Conservation (phyloP, 2,797 vertebrate species). For the Lerista edwardsae region DNA sequence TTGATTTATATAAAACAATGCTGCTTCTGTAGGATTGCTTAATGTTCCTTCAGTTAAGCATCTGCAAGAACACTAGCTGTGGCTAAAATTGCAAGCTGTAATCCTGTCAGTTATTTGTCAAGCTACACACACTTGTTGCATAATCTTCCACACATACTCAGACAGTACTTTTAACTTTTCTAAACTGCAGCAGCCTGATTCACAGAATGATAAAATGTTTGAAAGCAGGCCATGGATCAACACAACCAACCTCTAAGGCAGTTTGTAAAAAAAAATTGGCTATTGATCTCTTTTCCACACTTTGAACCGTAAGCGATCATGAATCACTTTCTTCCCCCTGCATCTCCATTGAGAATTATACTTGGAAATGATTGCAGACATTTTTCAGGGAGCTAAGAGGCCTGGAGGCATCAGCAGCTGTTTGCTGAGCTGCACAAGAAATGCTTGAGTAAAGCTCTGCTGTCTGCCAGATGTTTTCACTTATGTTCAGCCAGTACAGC, state of each 20-base stretch:
- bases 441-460: neutral
- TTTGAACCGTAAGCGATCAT: slow-evolving; percentile 24
- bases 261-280: slow-evolving; percentile 2
- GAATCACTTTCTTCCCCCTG: slow-evolving; percentile 4
- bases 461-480: slow-evolving; percentile 27
- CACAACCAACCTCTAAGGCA: neutral
- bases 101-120: slow-evolving; percentile 81
- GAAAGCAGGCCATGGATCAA: slow-evolving; percentile 20
- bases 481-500: neutral
- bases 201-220: slow-evolving; percentile 22
- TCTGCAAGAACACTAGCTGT: slow-evolving; percentile 68
- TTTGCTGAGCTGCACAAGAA: slow-evolving; percentile 29
- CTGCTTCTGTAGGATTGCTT: slow-evolving; percentile 68
- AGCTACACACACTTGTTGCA: slow-evolving; percentile 61
- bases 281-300: neutral
- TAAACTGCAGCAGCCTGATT: slow-evolving; percentile 35
- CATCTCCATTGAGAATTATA: slow-evolving; percentile 18
- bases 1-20: slow-evolving; percentile 48
- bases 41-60: slow-evolving; percentile 68
- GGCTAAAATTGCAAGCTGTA: slow-evolving; percentile 76
- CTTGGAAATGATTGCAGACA: slow-evolving; percentile 33
- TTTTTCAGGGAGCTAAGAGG: neutral
- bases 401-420: slow-evolving; percentile 8
- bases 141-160: slow-evolving; percentile 50
- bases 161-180: slow-evolving; percentile 28